phyloP scores from a whole-genome alignment of 2,888 invertebrate genomes.

The Parnassius smintheus region DNA sequence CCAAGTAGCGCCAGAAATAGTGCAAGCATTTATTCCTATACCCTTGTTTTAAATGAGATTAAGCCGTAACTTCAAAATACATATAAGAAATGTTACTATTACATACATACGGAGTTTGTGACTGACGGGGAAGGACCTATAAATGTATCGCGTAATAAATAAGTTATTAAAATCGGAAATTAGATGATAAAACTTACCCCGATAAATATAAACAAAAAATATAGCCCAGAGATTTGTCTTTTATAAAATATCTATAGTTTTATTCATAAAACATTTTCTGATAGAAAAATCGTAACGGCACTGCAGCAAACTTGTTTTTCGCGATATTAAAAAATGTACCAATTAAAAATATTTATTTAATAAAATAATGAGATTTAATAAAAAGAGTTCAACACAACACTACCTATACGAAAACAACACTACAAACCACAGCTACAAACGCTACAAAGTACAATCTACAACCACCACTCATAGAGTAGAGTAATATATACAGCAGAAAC shows the following conservation, averaged over 20 bases:
- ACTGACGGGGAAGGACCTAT: neutral
- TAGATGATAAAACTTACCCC: slow-evolving; percentile 14
- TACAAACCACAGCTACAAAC: no score
- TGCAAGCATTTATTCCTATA: slow-evolving; percentile 7
- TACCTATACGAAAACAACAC: no score
- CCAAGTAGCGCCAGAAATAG: slow-evolving; percentile 22
- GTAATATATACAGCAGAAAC: no score
- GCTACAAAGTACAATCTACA: no score
- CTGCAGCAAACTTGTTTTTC: no score
- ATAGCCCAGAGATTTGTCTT: neutral
- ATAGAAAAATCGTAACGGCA: no score
- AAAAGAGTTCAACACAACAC: neutral
- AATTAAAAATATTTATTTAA: no score
- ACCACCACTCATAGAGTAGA: no score
- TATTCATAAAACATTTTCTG: slow-evolving; percentile 5
- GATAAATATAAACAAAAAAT: neutral
- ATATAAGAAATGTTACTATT: slow-evolving; percentile 3
- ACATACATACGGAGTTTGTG: neutral
- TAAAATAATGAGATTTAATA: neutral
- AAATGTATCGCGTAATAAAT: no score
- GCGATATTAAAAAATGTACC: no score
- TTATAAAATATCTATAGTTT: slow-evolving; percentile 3
- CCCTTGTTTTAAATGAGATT: slow-evolving; percentile 2
- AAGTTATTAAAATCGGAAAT: neutral
- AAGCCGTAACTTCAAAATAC: slow-evolving; percentile 4